A percentile compares a stretch with the other conserved stretches of the same genome.
Conservation (phyloP, 2,888 invertebrate species). For the Zelleria hepariella region DNA sequence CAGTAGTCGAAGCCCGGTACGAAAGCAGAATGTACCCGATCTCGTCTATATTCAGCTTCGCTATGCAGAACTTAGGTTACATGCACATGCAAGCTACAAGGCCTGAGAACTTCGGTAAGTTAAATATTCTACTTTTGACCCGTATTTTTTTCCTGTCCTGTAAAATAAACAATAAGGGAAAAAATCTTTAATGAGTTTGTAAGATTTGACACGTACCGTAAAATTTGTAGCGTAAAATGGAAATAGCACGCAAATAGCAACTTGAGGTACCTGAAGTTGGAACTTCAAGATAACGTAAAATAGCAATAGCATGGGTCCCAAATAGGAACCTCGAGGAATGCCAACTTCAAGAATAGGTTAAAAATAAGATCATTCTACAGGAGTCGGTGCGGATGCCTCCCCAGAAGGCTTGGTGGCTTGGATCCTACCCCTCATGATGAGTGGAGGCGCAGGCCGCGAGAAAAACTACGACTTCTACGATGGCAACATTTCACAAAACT, state of each 20-base stretch:
- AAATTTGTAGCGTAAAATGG: too few species aligned
- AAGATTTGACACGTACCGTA: too few species aligned
- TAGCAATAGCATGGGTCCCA: too few species aligned
- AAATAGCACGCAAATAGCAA: too few species aligned
- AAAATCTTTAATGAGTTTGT: too few species aligned
- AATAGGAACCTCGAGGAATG: too few species aligned
- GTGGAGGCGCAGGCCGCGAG: background rate
- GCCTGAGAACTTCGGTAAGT: constrained; percentile 78
- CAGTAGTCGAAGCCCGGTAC: constrained; percentile 43
- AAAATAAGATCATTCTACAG: too few species aligned
- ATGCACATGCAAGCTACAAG: constrained; percentile 79
- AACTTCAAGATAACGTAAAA: too few species aligned
- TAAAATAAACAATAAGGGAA: background rate
- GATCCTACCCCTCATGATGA: background rate
- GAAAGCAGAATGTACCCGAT: constrained; percentile 48
- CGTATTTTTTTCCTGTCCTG: background rate
- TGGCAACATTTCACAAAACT: constrained; percentile 21
- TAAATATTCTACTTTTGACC: background rate
- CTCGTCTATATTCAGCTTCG: constrained; percentile 7
- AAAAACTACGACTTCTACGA: background rate
- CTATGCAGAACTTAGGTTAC: constrained; percentile 53
- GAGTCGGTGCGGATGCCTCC: background rate
- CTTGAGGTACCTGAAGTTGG: too few species aligned
- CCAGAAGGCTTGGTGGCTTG: background rate
- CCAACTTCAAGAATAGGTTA: too few species aligned